A percentile compares a stretch with the other conserved stretches of the same genome.
These are phyloP conservation scores for Sakesphorus luctuosus DNA, from an alignment of 2,113 vertebrate genomes.

Conservation along the genomic window DNA sequence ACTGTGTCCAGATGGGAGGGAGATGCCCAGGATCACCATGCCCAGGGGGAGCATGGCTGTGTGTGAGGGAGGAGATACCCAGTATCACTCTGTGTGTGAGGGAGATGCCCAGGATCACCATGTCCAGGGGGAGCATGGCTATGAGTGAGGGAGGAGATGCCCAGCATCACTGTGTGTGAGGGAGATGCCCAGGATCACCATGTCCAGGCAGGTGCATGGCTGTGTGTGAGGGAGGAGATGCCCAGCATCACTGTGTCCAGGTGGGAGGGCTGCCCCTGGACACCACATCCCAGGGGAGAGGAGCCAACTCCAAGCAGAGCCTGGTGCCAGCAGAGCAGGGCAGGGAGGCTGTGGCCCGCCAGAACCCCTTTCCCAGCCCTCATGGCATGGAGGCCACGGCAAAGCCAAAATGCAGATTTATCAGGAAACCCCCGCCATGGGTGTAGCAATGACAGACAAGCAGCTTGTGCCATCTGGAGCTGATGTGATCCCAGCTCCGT, in stretches of 20 bases:
- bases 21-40: no score
- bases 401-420: neutral
- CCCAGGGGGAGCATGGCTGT: neutral
- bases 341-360: rapidly evolving
- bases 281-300: rapidly evolving
- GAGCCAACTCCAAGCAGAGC: neutral
- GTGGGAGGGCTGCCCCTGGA: rapidly evolving
- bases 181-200: neutral
- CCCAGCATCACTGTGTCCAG: rapidly evolving
- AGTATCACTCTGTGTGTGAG: no score
- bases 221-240: neutral
- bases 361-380: neutral
- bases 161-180: no score
- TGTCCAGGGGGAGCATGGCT: neutral
- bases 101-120: no score
- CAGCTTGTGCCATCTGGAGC: neutral
- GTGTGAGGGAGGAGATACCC: neutral
- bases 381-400: rapidly evolving
- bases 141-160: no score
- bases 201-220: neutral
- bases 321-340: neutral
- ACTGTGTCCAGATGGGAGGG: rapidly evolving
- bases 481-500: rapidly evolving
- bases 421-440: rapidly evolving
- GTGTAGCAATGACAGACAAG: rapidly evolving